phyloP scores from a whole-genome alignment of 2,888 invertebrate genomes.

The Nesidiocoris tenuis region DNA sequence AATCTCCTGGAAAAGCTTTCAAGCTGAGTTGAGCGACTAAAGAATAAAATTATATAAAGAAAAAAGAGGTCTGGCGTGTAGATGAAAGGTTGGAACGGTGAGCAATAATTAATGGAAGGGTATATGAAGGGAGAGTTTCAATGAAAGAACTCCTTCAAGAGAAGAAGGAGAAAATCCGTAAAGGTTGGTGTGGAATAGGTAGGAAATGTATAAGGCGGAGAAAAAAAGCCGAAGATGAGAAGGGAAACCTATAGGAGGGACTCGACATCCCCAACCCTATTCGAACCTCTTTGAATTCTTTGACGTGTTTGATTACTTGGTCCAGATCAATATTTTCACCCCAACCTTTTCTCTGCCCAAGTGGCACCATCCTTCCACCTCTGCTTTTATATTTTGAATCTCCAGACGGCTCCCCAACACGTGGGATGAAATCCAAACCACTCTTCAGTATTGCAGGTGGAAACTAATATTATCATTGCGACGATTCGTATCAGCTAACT shows the following conservation, averaged over 20 bases:
- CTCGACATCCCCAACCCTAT: neutral
- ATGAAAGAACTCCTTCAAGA: neutral
- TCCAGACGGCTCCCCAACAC: too few relatives aligned
- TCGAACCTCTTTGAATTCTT: constrained; percentile 30
- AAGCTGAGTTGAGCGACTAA: neutral
- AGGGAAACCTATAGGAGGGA: neutral
- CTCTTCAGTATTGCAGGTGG: too few relatives aligned
- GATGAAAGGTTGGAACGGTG: neutral
- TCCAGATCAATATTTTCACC: constrained; percentile 31
- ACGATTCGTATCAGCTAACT: too few relatives aligned
- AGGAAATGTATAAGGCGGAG: neutral
- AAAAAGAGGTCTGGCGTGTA: neutral
- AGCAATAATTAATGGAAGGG: neutral
- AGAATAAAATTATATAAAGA: neutral
- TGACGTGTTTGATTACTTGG: constrained; percentile 34
- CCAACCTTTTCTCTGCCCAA: too few relatives aligned
- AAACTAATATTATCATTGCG: too few relatives aligned
- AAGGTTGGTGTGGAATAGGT: neutral
- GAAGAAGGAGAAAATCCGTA: neutral
- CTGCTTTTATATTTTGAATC: too few relatives aligned
- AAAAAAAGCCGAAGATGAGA: neutral
- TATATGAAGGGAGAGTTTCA: neutral
- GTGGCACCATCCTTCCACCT: too few relatives aligned
- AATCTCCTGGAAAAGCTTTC: neutral
- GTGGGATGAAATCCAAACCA: too few relatives aligned